phyloP scores from a whole-genome alignment of 2,888 invertebrate species.

The Pollenia amentaria region DNA sequence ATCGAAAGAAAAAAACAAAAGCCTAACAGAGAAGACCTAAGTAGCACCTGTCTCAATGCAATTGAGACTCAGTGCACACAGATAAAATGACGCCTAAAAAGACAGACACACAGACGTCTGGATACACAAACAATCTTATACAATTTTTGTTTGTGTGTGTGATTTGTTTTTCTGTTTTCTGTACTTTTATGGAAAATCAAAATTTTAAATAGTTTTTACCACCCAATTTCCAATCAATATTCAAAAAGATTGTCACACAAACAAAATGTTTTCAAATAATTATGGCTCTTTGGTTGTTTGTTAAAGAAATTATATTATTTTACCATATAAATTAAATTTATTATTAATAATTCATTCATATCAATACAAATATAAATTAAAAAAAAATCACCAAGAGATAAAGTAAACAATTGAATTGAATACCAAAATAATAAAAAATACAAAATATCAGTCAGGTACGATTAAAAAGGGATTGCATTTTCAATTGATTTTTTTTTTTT shows the following conservation, averaged over 20 bases:
- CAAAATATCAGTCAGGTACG: background rate
- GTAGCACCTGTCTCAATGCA: conserved; percentile 35
- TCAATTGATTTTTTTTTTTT: conserved; percentile 25
- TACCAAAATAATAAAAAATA: conserved; percentile 18
- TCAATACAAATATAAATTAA: conserved; percentile 46
- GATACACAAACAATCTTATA: background rate
- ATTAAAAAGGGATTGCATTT: conserved; percentile 53
- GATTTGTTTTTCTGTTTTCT: background rate
- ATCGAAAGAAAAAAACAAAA: background rate
- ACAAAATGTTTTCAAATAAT: conserved; percentile 26
- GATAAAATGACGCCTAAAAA: background rate
- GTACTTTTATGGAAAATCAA: background rate
- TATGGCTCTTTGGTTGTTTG: background rate
- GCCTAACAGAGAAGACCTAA: background rate
- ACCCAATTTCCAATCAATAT: conserved; percentile 39
- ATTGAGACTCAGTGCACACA: background rate
- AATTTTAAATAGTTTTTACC: conserved; percentile 4
- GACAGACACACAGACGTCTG: background rate
- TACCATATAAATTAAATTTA: conserved; percentile 70
- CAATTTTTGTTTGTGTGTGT: background rate
- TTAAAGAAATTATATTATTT: conserved; percentile 31
- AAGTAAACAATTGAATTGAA: conserved; percentile 35
- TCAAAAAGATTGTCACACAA: conserved; percentile 29
- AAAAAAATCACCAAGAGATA: conserved; percentile 37
- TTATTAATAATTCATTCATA: conserved; percentile 71